Evolutionary conservation across 2,113 vertebrate species (phyloP), one percentile per base, ranked within the genome.

Genomic region (Datnioides undecimradiatus): DNA sequence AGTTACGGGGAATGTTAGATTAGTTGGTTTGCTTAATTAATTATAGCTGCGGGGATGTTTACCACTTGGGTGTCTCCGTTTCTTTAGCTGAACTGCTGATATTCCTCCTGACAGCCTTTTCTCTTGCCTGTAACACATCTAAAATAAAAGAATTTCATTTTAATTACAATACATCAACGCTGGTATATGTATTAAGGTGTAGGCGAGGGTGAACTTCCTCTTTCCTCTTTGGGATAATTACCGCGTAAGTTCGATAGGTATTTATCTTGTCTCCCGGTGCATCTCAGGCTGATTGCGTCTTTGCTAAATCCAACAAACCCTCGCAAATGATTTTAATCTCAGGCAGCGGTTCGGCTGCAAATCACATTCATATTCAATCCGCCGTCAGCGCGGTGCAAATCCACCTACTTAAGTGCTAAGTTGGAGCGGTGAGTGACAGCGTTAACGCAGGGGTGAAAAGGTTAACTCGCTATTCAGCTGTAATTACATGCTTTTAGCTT

Each of bases 381-480:
- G 6, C 8, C 62, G 40, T 49, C 67, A 62, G 60, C 33, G 0
- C 43, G 52, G 33, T 73, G 58, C 41, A 87, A 86, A 84, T 65
- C 78, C 69, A 52, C 62, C 34, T 73, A 64, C 64, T 82, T 76
- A 77, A 86, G 73, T 69, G 52, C 66, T 62, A 25, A 76, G 51
- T 7, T 34, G 76, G 80, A 41, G 64, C 27, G 1, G 5, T 38
- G 83, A 83, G 34, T 70, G 82, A 72, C 74, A 62, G 72, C 23
- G 52, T 75, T 70, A 59, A 80, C 79, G 54, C 51, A 41, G 23
- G 63, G 83, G 84, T 78, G 73, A 85, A 82, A 3, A 82, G 85
- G 90, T 91, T 90, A 90, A 90, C 67, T 82, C 77, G 38, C 77
- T 79, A 79, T 90, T 91, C 83, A 87, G 3, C 36, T 65, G 31